Evolutionary conservation across 2,888 invertebrate species (phyloP).

Genomic region (Lypha dubia): DNA sequence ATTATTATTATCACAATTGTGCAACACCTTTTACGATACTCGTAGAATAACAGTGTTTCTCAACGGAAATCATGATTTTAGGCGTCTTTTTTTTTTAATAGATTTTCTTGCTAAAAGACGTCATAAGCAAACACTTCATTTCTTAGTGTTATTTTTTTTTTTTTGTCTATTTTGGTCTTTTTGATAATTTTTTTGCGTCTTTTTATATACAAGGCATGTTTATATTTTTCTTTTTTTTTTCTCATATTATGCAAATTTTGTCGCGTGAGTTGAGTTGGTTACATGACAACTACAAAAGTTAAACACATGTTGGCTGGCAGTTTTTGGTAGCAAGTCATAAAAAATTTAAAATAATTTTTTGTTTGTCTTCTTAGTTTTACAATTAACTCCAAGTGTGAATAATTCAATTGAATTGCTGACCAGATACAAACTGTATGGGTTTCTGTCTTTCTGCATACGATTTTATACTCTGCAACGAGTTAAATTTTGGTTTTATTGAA

Average conservation of each 20-base stretch:
- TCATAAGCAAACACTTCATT: constrained; percentile 21
- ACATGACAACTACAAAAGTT: constrained; percentile 66
- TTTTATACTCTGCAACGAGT: background rate
- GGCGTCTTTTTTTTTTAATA: constrained; percentile 19
- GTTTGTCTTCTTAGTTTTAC: constrained; percentile 5
- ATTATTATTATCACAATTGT: background rate
- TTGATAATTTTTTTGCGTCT: background rate
- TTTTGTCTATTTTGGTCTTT: constrained; percentile 6
- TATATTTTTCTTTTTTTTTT: constrained; percentile 6
- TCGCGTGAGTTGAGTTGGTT: constrained; percentile 70
- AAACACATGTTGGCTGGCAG: constrained; percentile 62
- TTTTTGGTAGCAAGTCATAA: constrained; percentile 50
- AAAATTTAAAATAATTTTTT: constrained; percentile 21
- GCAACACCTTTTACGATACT: constrained; percentile 9
- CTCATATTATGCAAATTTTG: constrained; percentile 69
- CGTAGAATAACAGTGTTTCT: background rate
- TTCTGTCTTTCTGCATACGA: constrained; percentile 19
- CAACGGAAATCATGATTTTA: constrained; percentile 63
- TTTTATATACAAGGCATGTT: background rate
- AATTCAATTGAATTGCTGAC: constrained; percentile 61
- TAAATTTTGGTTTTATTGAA: constrained; percentile 32
- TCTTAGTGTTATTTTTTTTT: constrained; percentile 18
- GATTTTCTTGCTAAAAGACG: constrained; percentile 15
- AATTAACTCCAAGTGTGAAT: constrained; percentile 62
- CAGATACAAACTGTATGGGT: constrained; percentile 8